Percentiles rank a stretch among this genome's conserved stretches.
These are phyloP conservation scores for Drosophila pachea DNA, from an alignment of 1,140 invertebrate species.

Conservation along the genomic window DNA sequence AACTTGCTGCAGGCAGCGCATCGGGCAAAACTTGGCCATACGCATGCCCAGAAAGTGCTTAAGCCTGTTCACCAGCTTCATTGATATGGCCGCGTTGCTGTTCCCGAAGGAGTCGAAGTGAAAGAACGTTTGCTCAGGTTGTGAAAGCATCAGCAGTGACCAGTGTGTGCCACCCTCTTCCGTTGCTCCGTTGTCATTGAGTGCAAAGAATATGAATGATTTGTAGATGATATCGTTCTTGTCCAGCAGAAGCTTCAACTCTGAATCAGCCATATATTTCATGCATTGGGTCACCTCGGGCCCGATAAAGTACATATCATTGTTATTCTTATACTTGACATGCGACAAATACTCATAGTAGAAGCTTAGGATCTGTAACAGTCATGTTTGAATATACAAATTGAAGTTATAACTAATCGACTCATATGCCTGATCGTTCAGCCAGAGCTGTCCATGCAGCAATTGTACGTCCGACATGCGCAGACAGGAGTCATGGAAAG, in stretches of 20 bases:
- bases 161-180: constrained; percentile 91
- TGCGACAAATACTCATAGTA: constrained; percentile 93
- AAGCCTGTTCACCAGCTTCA: constrained; percentile 78
- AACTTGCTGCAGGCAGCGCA: constrained; percentile 84
- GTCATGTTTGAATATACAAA: not conserved
- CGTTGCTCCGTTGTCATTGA: constrained; percentile 89
- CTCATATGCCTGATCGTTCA: constrained; percentile 87
- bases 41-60: constrained; percentile 59
- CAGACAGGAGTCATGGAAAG: constrained; percentile 89
- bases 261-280: constrained; percentile 84
- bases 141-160: constrained; percentile 89
- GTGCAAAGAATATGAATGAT: constrained; percentile 90
- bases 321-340: constrained; percentile 82
- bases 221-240: constrained; percentile 84
- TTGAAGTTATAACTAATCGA: constrained; percentile 58
- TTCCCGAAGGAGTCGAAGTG: constrained; percentile 88
- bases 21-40: constrained; percentile 79
- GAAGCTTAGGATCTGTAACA: constrained; percentile 82
- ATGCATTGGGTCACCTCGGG: constrained; percentile 93
- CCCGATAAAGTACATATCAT: constrained; percentile 87
- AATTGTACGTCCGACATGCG: constrained; percentile 88
- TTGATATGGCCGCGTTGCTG: constrained; percentile 81
- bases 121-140: constrained; percentile 84
- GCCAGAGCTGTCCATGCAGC: constrained; percentile 87
- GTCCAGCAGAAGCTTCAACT: constrained; percentile 86